These are phyloP conservation scores for Poeciliopsis paucimaculata DNA, from an alignment of 2,797 vertebrate genomes.

Conservation along the genomic window DNA sequence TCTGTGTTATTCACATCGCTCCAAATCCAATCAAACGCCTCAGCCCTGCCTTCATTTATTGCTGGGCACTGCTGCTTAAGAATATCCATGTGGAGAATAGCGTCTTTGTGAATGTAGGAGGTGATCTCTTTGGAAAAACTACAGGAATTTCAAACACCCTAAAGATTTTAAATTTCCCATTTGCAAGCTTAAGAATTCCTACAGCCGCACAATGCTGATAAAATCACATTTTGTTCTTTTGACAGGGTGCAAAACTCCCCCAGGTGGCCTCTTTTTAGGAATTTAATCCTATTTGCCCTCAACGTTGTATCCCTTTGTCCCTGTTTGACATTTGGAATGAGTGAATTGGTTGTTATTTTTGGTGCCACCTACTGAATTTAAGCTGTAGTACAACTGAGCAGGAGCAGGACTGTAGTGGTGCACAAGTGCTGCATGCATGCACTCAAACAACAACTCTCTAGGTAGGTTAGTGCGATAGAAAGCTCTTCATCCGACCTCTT, in stretches of 20 bases:
- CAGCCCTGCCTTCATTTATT: not conserved
- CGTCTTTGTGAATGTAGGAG: slow-evolving; percentile 5
- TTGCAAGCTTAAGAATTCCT: not conserved
- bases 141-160: not conserved
- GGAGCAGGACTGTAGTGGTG: slow-evolving; percentile 22
- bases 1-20: not conserved
- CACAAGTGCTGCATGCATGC: slow-evolving; percentile 40
- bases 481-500: slow-evolving; percentile 46
- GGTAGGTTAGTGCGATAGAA: slow-evolving; percentile 62
- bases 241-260: slow-evolving; percentile 12
- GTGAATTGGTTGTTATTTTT: slow-evolving; percentile 65
- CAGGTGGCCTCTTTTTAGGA: slow-evolving; percentile 28
- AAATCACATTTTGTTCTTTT: slow-evolving; percentile 35
- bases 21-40: not conserved
- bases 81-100: slow-evolving; percentile 1
- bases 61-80: not conserved
- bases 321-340: slow-evolving; percentile 53
- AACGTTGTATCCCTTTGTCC: slow-evolving; percentile 52
- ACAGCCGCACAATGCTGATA: not conserved
- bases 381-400: slow-evolving; percentile 49
- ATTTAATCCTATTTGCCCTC: slow-evolving; percentile 56
- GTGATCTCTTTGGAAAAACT: slow-evolving; percentile 2
- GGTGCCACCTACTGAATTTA: slow-evolving; percentile 71
- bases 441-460: slow-evolving; percentile 44
- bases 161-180: slow-evolving; percentile 8